Conservation (phyloP, 2,113 vertebrate genomes). For the Ceyx margarethae region DNA sequence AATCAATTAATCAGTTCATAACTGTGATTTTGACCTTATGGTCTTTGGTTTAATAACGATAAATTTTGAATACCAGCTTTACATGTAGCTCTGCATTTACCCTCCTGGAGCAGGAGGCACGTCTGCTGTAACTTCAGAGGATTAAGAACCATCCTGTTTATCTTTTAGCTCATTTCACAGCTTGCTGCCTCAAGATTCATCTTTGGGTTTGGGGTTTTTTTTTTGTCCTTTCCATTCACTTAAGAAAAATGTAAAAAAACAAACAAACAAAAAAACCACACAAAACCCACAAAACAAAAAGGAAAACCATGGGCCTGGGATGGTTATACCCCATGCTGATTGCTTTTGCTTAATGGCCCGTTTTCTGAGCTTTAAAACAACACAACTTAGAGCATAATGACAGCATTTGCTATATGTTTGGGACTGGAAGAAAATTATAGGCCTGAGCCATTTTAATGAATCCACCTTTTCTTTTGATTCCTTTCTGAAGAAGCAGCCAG, state of each 20-base stretch:
- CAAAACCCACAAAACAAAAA: background rate
- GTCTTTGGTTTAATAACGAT: background rate
- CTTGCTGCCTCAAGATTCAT: conserved; percentile 38
- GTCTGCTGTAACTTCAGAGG: background rate
- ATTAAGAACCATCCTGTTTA: conserved; percentile 6
- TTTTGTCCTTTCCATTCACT: background rate
- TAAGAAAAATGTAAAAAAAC: background rate
- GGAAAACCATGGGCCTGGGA: background rate
- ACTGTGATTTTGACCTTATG: background rate
- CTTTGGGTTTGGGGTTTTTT: background rate
- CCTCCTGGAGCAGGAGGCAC: background rate
- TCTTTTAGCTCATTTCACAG: conserved; percentile 52
- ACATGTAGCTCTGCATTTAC: background rate
- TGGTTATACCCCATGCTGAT: conserved; percentile 34
- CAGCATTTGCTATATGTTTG: conserved; percentile 59
- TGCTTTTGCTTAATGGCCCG: conserved; percentile 57
- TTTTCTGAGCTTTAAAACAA: conserved; percentile 46
- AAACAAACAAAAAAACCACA: no score
- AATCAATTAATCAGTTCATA: conserved; percentile 6
- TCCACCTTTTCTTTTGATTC: conserved; percentile 40
- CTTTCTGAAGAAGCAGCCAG: conserved; percentile 50
- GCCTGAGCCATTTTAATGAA: conserved; percentile 62
- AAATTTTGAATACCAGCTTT: background rate
- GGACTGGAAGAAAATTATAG: conserved; percentile 73
- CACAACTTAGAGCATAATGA: conserved; percentile 49